Conservation (phyloP, 2,113 vertebrate species). For the Meles meles region DNA sequence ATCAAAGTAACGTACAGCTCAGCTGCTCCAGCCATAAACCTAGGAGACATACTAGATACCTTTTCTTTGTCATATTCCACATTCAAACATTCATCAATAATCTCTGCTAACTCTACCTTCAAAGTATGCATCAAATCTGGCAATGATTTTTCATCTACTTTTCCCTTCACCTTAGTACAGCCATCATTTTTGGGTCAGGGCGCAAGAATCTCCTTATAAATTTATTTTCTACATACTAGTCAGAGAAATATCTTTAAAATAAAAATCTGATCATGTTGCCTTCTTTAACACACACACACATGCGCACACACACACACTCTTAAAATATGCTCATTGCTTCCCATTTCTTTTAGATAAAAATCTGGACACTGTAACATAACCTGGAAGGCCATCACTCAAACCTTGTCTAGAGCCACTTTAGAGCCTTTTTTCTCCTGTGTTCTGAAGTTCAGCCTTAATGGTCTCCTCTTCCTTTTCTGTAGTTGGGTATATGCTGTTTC, state of each 20-base stretch:
- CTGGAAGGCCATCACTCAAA: background rate
- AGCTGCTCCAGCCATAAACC: background rate
- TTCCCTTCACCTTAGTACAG: background rate
- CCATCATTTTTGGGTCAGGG: background rate
- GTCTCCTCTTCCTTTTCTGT: background rate
- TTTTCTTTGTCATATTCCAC: slow-evolving; percentile 1
- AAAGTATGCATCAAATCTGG: background rate
- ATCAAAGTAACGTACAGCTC: background rate
- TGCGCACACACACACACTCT: background rate
- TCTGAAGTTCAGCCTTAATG: background rate
- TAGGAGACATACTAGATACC: background rate
- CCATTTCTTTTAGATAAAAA: background rate
- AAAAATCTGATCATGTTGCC: background rate
- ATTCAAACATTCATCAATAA: background rate
- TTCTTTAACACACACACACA: background rate
- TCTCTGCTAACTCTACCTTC: background rate
- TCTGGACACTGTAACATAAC: background rate
- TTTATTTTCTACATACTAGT: background rate
- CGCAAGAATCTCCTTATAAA: background rate
- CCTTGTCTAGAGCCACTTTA: background rate
- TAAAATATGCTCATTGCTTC: background rate
- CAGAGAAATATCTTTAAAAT: background rate
- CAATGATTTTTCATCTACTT: background rate
- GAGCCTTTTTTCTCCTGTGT: background rate
- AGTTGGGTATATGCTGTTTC: background rate